Evolutionary conservation across 2,113 vertebrate genomes (phyloP), one percentile per base, ranked within the genome.

Genomic region (Vombatus ursinus): DNA sequence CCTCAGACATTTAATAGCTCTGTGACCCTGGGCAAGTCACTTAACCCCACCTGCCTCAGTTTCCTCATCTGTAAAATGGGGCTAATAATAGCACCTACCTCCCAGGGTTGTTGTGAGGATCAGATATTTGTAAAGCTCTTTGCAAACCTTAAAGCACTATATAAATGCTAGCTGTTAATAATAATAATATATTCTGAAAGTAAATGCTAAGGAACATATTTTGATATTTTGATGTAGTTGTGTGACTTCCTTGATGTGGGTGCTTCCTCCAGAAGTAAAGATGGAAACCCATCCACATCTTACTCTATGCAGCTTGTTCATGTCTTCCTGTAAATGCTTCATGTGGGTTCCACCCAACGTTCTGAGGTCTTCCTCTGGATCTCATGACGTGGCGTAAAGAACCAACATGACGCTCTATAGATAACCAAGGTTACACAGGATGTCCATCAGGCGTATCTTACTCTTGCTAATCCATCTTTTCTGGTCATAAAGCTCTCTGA

Each of bases 51-150:
- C 7, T 54, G 53, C 89, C 31, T 94, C 28, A 19, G 49, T 92
- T 95, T 97, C 94, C 93, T 97, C 57, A 93, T 9, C 61, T 0
- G 5, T 92, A 84, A 95, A 61, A 92, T 44, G 8, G 24, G 31
- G 19, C 50, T 92, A 6, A 90, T n/a, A 92, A 51, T 89, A 91
- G 92, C 51, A 90, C 8, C 10, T 25, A 94, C 91, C 84, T 95
- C 28, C 90, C 54, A 50, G 50, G 23, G 47, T 25, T 90, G 26
- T 6, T 50, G 52, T 49, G 28, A 93, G 57, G 50, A 28, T 95
- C 49, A 93, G 49, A 47, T 47, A 61, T 14, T 89, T 1, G 2
- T 37, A 52, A 93, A 96, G 57, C 26, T 84, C 50, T 95, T 37
- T 31, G 89, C 3, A 57, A 44, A 49, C 22, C 10, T 14, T 44